Evolutionary conservation across 2,888 invertebrate genomes (phyloP).

Genomic region (Peribatodes rhomboidaria): DNA sequence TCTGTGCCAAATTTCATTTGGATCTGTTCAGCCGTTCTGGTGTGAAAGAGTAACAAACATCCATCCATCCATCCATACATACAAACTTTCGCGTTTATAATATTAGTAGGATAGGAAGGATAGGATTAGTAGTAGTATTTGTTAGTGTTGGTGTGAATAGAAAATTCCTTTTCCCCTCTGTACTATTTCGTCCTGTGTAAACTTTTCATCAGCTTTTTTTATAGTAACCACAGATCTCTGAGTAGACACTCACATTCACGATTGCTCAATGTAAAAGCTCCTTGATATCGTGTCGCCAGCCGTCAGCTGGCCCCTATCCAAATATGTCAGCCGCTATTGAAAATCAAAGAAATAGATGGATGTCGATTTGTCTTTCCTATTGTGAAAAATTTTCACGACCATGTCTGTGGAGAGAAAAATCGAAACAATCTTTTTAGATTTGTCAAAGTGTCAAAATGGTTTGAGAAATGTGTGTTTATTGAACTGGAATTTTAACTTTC

Average conservation of each 20-base stretch:
- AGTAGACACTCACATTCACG: neutral
- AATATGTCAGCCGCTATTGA: conserved; percentile 23
- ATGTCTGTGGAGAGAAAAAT: conserved; percentile 6
- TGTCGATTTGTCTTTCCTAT: conserved; percentile 17
- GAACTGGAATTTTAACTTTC: neutral
- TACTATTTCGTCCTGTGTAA: too few relatives aligned
- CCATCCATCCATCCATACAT: too few relatives aligned
- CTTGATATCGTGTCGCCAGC: conserved; percentile 11
- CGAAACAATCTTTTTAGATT: conserved; percentile 3
- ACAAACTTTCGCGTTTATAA: too few relatives aligned
- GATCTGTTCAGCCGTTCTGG: too few relatives aligned
- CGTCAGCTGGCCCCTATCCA: conserved; percentile 26
- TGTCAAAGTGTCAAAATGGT: conserved; percentile 3
- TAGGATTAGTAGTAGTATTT: too few relatives aligned
- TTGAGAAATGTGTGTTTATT: conserved; percentile 1
- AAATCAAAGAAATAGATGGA: conserved; percentile 28
- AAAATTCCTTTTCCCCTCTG: too few relatives aligned
- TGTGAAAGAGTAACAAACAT: too few relatives aligned
- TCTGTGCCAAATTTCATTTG: too few relatives aligned
- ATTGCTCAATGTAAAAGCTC: conserved; percentile 8
- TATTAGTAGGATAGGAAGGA: too few relatives aligned
- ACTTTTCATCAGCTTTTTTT: neutral
- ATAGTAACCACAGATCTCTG: neutral
- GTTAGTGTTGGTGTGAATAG: too few relatives aligned
- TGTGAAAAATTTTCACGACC: conserved; percentile 25